A percentile compares a stretch with the other conserved stretches of the same genome.
These are phyloP conservation scores for Drosophila antonietae DNA, from an alignment of 2,888 invertebrate species.

Conservation along the genomic window DNA sequence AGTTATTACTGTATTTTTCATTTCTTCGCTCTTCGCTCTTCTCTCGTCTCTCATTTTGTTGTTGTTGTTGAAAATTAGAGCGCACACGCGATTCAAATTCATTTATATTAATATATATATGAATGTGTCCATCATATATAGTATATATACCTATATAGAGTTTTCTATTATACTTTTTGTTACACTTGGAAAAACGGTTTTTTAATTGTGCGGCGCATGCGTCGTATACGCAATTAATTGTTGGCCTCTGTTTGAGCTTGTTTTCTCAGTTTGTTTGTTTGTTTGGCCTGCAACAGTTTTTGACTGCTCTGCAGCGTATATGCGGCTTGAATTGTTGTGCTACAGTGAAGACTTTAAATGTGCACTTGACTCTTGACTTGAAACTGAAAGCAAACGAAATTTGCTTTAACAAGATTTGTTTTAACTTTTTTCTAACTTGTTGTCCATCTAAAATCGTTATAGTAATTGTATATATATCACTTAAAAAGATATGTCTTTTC, in stretches of 20 bases:
- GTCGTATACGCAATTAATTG: constrained; percentile 52
- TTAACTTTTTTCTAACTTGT: too few species aligned
- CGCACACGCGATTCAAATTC: constrained; percentile 66
- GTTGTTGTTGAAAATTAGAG: constrained; percentile 56
- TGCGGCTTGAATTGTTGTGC: neutral
- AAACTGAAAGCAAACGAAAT: neutral
- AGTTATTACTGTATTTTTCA: constrained; percentile 23
- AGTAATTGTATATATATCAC: too few species aligned
- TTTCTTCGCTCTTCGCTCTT: neutral
- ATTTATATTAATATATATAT: neutral
- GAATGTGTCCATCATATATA: neutral
- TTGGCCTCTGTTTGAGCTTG: constrained; percentile 28
- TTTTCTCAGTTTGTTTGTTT: neutral
- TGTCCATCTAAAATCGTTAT: too few species aligned
- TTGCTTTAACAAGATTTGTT: too few species aligned
- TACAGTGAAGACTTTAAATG: neutral
- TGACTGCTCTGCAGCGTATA: neutral
- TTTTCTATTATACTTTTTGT: constrained; percentile 15
- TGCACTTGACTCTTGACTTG: neutral
- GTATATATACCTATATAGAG: neutral
- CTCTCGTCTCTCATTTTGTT: neutral
- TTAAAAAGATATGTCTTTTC: too few species aligned
- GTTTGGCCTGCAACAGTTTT: neutral
- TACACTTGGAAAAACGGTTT: constrained; percentile 28
- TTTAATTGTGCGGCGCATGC: constrained; percentile 48